phyloP scores from a whole-genome alignment of 2,888 invertebrate species.

The Tenthredo distinguenda region DNA sequence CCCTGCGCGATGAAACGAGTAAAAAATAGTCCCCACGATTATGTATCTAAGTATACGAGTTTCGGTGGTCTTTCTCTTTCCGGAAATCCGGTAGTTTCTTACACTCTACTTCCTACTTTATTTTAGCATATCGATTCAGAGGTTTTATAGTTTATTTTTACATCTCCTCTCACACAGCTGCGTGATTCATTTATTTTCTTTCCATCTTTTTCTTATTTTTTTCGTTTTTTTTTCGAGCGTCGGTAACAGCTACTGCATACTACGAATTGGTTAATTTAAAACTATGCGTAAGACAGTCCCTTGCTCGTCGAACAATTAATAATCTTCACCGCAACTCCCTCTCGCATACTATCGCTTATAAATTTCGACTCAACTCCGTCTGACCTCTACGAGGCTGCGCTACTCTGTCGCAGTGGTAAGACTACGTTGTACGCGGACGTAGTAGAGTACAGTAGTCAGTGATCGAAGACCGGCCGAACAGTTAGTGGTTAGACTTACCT shows the following conservation, averaged over 20 bases:
- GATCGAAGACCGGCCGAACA: background rate
- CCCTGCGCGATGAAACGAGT: too few relatives aligned
- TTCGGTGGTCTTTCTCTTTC: background rate
- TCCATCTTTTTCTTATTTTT: background rate
- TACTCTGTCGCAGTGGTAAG: conserved; percentile 17
- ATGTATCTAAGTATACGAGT: background rate
- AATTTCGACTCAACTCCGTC: background rate
- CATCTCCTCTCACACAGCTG: background rate
- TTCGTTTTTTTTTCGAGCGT: background rate
- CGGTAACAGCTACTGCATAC: background rate
- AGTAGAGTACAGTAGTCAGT: background rate
- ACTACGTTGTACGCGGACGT: background rate
- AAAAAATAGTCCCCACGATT: background rate
- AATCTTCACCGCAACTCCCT: background rate
- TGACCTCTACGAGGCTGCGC: background rate
- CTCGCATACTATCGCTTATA: background rate
- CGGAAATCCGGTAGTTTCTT: background rate
- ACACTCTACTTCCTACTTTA: background rate
- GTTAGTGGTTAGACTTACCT: conserved; percentile 31
- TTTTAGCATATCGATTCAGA: background rate
- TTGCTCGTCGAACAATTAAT: background rate
- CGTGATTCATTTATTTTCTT: background rate
- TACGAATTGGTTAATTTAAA: conserved; percentile 10
- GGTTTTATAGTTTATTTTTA: background rate
- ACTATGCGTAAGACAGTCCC: conserved; percentile 6